A percentile compares a stretch with the other conserved stretches of the same genome.
These are phyloP conservation scores for Micrastur ruficollis DNA, from an alignment of 2,797 vertebrate species.

Conservation along the genomic window DNA sequence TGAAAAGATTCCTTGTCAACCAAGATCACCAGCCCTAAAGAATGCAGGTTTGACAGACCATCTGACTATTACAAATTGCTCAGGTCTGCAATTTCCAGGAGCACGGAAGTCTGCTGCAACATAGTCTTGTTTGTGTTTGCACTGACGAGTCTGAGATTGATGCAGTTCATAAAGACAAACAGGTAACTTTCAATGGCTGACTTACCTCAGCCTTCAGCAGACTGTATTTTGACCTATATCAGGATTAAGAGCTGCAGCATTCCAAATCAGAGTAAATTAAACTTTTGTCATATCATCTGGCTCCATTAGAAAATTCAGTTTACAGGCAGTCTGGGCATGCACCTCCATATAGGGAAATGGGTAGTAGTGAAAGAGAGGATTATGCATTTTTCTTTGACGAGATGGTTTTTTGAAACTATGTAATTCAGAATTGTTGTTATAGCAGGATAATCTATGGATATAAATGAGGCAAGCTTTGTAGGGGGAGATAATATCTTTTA, in stretches of 20 bases:
- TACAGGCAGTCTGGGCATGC: neutral
- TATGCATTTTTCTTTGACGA: neutral
- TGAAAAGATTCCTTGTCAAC: neutral
- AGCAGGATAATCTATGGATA: neutral
- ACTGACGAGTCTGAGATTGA: slow-evolving; percentile 22
- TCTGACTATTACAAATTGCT: neutral
- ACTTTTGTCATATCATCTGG: neutral
- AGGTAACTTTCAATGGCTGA: neutral
- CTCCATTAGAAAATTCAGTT: neutral
- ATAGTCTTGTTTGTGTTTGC: neutral
- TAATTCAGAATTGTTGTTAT: neutral
- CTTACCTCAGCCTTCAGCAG: slow-evolving; percentile 13
- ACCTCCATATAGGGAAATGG: neutral
- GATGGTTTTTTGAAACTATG: neutral
- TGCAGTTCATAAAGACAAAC: slow-evolving; percentile 38
- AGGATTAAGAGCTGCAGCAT: slow-evolving; percentile 24
- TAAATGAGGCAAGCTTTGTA: neutral
- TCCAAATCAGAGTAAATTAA: slow-evolving; percentile 38
- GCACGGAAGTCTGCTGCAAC: neutral
- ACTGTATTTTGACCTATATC: slow-evolving; percentile 16
- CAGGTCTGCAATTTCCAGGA: neutral
- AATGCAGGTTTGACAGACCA: neutral
- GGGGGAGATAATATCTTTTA: neutral
- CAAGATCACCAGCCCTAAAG: neutral
- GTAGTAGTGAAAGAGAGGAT: neutral